Conservation (phyloP, 2,888 invertebrate species). For the Leptothorax acervorum region DNA sequence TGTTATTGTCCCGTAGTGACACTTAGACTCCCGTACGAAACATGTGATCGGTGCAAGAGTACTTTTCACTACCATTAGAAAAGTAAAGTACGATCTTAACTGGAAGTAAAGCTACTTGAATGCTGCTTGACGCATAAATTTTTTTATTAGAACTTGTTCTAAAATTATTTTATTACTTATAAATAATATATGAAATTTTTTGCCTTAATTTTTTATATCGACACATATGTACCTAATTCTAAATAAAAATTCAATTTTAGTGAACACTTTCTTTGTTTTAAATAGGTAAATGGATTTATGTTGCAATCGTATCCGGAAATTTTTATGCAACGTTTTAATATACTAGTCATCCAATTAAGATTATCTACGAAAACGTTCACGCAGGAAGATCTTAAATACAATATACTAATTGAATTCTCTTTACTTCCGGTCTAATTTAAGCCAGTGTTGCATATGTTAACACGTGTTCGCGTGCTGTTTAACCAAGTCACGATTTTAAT, state of each 20-base stretch:
- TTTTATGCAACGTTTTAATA: background rate
- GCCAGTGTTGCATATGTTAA: background rate
- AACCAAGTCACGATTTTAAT: conserved; percentile 12
- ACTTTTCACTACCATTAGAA: background rate
- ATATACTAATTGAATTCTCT: background rate
- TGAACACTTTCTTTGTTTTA: background rate
- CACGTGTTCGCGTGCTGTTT: background rate
- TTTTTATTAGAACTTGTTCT: background rate
- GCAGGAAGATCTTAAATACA: background rate
- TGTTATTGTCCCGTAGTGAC: background rate
- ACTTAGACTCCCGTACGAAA: background rate
- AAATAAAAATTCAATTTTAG: background rate
- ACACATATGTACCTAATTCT: background rate
- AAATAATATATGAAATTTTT: background rate
- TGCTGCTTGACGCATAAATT: background rate
- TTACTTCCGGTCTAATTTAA: background rate
- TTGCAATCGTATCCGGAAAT: background rate
- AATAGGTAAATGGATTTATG: background rate
- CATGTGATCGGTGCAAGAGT: background rate
- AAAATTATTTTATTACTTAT: background rate
- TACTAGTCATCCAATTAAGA: background rate
- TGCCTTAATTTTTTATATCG: background rate
- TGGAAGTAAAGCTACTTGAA: background rate
- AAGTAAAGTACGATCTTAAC: background rate
- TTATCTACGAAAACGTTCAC: background rate